Percentiles rank a stretch among this genome's conserved stretches.
These are phyloP conservation scores for Archocentrus centrarchus DNA, from an alignment of 2,113 vertebrate genomes.

Conservation along the genomic window DNA sequence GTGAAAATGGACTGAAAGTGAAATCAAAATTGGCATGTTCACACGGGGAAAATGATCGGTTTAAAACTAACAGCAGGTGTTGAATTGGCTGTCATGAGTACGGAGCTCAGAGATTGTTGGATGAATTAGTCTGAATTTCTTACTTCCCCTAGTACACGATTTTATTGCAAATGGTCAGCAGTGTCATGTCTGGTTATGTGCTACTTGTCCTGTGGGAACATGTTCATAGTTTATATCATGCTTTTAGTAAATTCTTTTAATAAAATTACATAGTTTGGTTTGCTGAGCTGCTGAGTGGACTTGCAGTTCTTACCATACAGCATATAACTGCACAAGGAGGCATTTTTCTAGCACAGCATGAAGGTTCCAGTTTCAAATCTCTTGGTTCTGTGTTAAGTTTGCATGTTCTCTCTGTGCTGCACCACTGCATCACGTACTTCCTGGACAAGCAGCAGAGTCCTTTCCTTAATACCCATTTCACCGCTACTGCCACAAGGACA, in stretches of 20 bases:
- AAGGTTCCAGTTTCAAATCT: no score
- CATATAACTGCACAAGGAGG: no score
- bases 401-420: no score
- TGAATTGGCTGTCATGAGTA: conserved; percentile 18
- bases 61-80: conserved; percentile 28
- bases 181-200: background rate
- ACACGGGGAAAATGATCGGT: conserved; percentile 8
- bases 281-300: no score
- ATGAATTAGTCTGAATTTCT: background rate
- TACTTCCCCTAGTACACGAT: background rate
- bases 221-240: background rate
- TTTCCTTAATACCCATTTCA: no score
- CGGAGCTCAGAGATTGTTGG: background rate
- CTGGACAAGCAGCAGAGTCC: no score
- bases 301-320: no score
- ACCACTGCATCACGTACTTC: no score
- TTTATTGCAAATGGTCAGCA: background rate
- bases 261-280: no score
- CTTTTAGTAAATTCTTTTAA: background rate
- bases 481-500: no score
- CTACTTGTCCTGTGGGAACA: background rate
- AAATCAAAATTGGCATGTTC: conserved; percentile 36
- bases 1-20: conserved; percentile 30
- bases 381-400: no score
- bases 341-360: no score